Evolutionary conservation across 2,797 vertebrate genomes (phyloP), one percentile per base, ranked within the genome.

Genomic region (Columba guinea): DNA sequence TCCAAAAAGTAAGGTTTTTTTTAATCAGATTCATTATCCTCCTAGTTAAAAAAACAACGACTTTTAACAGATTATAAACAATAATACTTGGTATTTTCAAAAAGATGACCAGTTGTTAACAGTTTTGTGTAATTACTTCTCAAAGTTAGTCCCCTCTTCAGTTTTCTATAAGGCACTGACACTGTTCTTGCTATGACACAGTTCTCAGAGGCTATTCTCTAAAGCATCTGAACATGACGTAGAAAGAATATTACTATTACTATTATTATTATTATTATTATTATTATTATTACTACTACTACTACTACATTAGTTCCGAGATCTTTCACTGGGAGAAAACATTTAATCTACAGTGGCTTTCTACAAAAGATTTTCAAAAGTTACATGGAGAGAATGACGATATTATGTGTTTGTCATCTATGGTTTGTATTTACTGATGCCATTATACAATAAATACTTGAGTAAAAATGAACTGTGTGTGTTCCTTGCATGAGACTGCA

Each of bases 1-100:
- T 77, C 89, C 10, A 86, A 90, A 93, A 94, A 79, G 48, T 39
- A 96, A 96, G 59, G 53, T 90, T 53, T 18, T 32, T 52, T 69
- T 60, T 68, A 35, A 35, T 48, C 63, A 63, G 63, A 76, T n/a
- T 63, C 26, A 79, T 60, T 63, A 93, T 60, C 51, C 24, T 65
- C 8, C 5, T 5, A 59, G 49, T 10, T 41, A 46, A 78, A 23
- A 79, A 63, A 49, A 37, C 5, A 23, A 2, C 8, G 41, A 7
- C 5, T 67, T 71, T 69, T 55, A 62, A 52, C 12, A 73, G 32
- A 60, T 60, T 70, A 59, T 19, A 63, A 86, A 39, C 32, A 85
- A n/a, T 48, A 69, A 18, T 6, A 24, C 23, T 77, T 23, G 18
- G 7, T 26, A 52, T 70, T 78, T 60, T 79, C 53, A 28, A 49